Evolutionary conservation across 2,113 vertebrate genomes (phyloP), one percentile per base, ranked within the genome.

Genomic region (Athene cunicularia): DNA sequence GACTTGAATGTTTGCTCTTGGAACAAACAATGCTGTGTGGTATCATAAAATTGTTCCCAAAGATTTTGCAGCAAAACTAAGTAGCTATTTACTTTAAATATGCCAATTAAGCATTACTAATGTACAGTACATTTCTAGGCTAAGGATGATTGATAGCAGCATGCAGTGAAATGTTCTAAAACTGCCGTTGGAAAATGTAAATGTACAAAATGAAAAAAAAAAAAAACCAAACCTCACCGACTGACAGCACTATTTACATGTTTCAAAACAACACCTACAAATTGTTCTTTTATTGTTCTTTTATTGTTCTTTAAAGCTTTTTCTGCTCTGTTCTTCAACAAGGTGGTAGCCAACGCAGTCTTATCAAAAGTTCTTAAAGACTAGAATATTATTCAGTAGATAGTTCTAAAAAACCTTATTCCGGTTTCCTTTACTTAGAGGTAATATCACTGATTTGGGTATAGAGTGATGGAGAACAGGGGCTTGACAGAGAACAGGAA

Each of bases 1-100:
- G 96, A 95, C 52, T 90, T 56, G 84, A 87, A 52, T 98, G 92
- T 96, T 98, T 98, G 88, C 80, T 98, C 80, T 73, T 83, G 93
- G 92, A 98, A 97, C 94, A 98, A 98, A 97, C 95, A 98, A 97
- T 95, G 81, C 47, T 35, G 9, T 93, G 95, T 62, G 87, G 87
- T 86, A 80, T 94, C 97, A 96, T 93, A 96, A 97, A 97, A 84
- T 90, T 95, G 86, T 96, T 96, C 95, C 80, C 91, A 92, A 97
- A 98, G 95, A 95, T 96, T 98, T 98, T 96, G 96, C 73, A 97
- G 96, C 95, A 98, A 97, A 98, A 97, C 95, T 97, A 98, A 98
- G 95, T 96, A 97, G 88, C 96, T 98, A 98, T 98, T 98, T 98
- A 98, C 97, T 98, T 98, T 98, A 98, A 98, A 98, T 98, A 98